Base-by-base conservation (phyloP, 2,797 vertebrate species). In the Karalla daura region DNA sequence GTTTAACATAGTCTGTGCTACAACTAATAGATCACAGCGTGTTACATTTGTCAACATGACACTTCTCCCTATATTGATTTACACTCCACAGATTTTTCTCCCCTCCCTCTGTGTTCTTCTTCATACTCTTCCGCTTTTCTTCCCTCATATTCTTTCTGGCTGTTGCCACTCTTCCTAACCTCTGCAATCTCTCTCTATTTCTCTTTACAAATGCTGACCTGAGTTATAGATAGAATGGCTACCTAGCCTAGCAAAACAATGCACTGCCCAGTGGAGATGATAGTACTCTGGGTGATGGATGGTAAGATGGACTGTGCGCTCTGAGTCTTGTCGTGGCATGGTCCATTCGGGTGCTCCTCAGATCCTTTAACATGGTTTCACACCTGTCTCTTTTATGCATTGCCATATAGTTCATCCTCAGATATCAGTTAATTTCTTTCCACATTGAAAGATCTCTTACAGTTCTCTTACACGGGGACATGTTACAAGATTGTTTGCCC, bases 21-120 rank as follows among this genome's bases (percentile, higher is more conserved):
- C 89, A 90, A 92, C 92, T 89, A 91, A 93, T 93, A 91, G 84
- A 86, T 88, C 82, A 76, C 77, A 80, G 76, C 59, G 67, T 78
- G 85, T 84, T 85, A 76, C 92, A 94, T 94, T 93, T 91, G 91
- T 94, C 92, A 94, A 86, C 30, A 32, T 92, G 91, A 93, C 93
- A 92, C 81, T 85, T 89, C 84, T 66, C 79, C 84, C 89, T 91
- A 90, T 92, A 93, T 90, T 91, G 91, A 93, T 90, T 92, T 91
- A 89, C 89, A 92, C 88, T 93, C 78, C 56, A 84, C 91, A 88
- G 90, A 76, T 81, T 75, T 40, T 74, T 65, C 66, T 76, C 58
- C 63, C 77, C 35, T 43, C 63, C 81, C 63, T 56, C 50, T 54
- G 60, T 30, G 32, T 37, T 76, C 51, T 41, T 73, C 76, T 52